Conservation (phyloP, 2,113 vertebrate genomes). For the Pagrus major region DNA sequence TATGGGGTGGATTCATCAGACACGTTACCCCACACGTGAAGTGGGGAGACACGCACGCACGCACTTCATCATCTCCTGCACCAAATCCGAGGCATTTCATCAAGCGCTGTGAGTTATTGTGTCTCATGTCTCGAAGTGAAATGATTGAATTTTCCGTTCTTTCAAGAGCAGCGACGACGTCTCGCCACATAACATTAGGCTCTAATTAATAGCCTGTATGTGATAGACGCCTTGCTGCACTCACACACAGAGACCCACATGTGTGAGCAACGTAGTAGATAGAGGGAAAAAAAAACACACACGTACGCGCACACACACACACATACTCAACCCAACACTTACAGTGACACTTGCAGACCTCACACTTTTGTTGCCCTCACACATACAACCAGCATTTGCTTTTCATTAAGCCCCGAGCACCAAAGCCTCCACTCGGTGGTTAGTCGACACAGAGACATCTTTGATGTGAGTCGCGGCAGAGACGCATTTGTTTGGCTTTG, state of each 20-base stretch:
- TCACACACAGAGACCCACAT: conserved; percentile 50
- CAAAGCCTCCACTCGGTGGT: conserved; percentile 69
- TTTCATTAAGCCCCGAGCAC: conserved; percentile 76
- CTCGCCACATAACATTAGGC: conserved; percentile 62
- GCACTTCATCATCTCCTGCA: conserved; percentile 26
- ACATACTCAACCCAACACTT: conserved; percentile 27
- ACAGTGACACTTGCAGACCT: conserved; percentile 66
- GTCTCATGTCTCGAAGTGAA: conserved; percentile 51
- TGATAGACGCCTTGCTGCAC: conserved; percentile 59
- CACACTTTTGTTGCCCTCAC: conserved; percentile 72
- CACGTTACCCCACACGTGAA: conserved; percentile 48
- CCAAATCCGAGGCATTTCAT: conserved; percentile 35
- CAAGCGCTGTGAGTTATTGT: conserved; percentile 49
- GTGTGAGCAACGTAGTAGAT: conserved; percentile 56
- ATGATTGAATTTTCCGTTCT: conserved; percentile 74
- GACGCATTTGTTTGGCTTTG: conserved; percentile 84
- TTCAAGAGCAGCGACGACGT: conserved; percentile 63
- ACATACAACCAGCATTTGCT: conserved; percentile 75
- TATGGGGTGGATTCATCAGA: conserved; percentile 33
- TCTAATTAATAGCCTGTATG: conserved; percentile 76
- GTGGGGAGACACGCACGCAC: conserved; percentile 8
- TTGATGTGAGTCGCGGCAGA: conserved; percentile 80
- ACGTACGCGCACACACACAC: conserved; percentile 22
- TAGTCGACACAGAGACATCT: conserved; percentile 75
- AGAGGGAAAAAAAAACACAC: conserved; percentile 64